A percentile compares a stretch with the other conserved stretches of the same genome.
Evolutionary conservation across 2,797 vertebrate genomes (phyloP).

Genomic region (Malacoctenus gilli): DNA sequence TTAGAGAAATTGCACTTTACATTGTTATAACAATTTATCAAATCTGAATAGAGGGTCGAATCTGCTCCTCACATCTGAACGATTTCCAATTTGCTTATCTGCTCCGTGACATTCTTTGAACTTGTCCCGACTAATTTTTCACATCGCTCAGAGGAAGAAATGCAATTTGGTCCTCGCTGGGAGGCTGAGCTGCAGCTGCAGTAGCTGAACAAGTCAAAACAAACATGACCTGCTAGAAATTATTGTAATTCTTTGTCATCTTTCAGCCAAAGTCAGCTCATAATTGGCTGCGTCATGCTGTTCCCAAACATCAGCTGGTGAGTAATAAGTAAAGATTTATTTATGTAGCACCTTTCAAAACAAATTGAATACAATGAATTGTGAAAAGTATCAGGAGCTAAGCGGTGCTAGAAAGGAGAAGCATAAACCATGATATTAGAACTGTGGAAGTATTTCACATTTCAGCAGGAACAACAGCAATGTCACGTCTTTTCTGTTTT

Average conservation of each 20-base stretch:
- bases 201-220: not conserved
- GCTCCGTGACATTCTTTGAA: constrained; percentile 17
- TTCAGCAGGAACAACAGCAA: not conserved
- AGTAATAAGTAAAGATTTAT: not conserved
- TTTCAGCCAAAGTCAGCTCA: constrained; percentile 1
- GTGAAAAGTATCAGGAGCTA: not conserved
- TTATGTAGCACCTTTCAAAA: not conserved
- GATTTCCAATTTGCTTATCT: constrained; percentile 8
- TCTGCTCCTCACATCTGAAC: constrained; percentile 15
- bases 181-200: not conserved
- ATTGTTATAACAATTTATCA: constrained; percentile 14
- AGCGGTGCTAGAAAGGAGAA: not conserved
- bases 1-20: constrained; percentile 4
- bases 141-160: constrained; percentile 3
- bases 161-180: not conserved
- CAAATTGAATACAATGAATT: not conserved
- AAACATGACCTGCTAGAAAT: constrained; percentile 15
- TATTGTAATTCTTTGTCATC: not conserved
- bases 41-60: not conserved
- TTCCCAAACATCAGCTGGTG: not conserved
- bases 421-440: not conserved
- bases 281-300: not conserved
- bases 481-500: not conserved
- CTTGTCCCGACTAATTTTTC: constrained; percentile 15
- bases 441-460: not conserved